Percentiles rank a stretch among this genome's conserved stretches.
These are phyloP conservation scores for Neopipo cinnamomea DNA, from an alignment of 2,113 vertebrate species.

Conservation along the genomic window DNA sequence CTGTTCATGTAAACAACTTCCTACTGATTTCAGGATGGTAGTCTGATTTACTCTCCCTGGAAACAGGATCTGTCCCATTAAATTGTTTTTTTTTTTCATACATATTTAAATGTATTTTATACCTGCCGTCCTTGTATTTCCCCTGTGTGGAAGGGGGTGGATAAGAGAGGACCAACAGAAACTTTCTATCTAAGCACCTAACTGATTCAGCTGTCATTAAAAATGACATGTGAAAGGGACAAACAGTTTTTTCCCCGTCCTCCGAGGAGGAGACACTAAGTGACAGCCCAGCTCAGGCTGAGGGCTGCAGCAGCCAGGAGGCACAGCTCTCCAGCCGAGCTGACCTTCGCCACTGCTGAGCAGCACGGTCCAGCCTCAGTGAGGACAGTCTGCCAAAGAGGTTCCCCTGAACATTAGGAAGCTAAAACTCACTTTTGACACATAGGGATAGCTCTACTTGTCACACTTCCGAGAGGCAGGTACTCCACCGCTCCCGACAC, in stretches of 20 bases:
- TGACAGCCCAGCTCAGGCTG: neutral
- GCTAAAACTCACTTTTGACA: neutral
- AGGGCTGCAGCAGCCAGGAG: neutral
- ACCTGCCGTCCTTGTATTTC: neutral
- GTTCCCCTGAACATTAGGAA: neutral
- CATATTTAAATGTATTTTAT: neutral
- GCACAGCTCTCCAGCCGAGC: neutral
- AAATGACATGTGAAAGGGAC: neutral
- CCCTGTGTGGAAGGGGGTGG: neutral
- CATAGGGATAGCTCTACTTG: rapidly evolving
- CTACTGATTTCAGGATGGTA: neutral
- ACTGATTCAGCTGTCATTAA: neutral
- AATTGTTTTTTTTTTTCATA: neutral
- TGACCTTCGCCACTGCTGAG: neutral
- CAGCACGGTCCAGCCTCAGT: neutral
- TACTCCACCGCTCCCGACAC: rapidly evolving
- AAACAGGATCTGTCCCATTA: neutral
- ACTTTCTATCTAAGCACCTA: neutral
- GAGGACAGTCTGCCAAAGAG: neutral
- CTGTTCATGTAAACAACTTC: constrained; percentile 1
- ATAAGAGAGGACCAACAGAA: neutral
- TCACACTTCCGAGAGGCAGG: neutral
- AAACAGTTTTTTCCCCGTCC: neutral
- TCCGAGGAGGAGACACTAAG: neutral
- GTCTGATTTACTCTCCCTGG: neutral